Conservation (phyloP, 2,888 invertebrate species). For the Tetanocera ferruginea region DNA sequence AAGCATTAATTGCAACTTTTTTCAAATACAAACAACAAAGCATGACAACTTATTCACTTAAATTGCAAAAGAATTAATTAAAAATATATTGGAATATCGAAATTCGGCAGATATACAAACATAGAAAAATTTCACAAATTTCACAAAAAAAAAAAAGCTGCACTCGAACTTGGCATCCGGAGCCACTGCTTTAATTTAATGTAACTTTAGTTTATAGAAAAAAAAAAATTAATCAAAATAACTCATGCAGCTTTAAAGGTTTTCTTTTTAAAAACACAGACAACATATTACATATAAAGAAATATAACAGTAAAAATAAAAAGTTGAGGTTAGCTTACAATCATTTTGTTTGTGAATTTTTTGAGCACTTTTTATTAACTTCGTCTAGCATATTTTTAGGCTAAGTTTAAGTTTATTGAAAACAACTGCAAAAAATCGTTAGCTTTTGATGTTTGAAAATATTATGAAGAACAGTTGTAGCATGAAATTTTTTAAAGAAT, state of each 20-base stretch:
- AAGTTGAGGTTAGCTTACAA: conserved; percentile 30
- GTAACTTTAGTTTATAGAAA: conserved; percentile 56
- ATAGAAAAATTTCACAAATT: not conserved
- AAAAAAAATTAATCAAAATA: not conserved
- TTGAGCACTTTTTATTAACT: conserved; percentile 12
- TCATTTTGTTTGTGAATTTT: conserved; percentile 42
- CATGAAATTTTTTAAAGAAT: not conserved
- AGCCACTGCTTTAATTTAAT: conserved; percentile 63
- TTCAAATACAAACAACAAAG: conserved; percentile 29
- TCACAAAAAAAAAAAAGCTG: conserved; percentile 44
- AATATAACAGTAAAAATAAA: not conserved
- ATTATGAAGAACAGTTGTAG: not conserved
- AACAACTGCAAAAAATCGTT: not conserved
- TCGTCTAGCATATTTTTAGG: not conserved
- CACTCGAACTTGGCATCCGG: conserved; percentile 60
- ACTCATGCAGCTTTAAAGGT: conserved; percentile 14
- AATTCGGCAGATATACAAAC: not conserved
- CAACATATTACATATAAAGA: not conserved
- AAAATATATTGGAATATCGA: conserved; percentile 23
- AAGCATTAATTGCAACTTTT: conserved; percentile 55
- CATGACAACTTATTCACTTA: conserved; percentile 16
- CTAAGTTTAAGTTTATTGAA: not conserved
- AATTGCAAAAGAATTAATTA: not conserved
- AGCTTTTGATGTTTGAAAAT: not conserved
- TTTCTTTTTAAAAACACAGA: not conserved